These are phyloP conservation scores for Chaunax sp. DNA, from an alignment of 2,797 vertebrate genomes.

Conservation along the genomic window DNA sequence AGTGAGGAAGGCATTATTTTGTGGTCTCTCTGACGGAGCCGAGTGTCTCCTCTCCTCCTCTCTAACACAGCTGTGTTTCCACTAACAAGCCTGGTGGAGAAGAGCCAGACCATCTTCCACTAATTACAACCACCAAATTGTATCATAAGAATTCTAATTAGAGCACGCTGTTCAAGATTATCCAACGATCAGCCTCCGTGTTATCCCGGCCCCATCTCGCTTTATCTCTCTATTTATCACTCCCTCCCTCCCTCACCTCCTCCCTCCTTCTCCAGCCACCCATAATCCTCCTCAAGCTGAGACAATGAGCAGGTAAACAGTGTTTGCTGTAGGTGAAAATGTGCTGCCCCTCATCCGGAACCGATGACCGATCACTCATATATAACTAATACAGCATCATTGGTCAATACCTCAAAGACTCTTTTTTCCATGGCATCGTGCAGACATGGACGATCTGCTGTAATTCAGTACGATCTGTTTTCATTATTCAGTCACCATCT, in stretches of 20 bases:
- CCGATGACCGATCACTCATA: background rate
- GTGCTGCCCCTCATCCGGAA: slow-evolving; percentile 10
- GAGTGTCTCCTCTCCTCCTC: slow-evolving; percentile 83
- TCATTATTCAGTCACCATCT: background rate
- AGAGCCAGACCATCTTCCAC: slow-evolving; percentile 95
- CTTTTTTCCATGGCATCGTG: background rate
- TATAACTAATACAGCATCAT: background rate
- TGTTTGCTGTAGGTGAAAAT: slow-evolving; percentile 34
- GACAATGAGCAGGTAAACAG: slow-evolving; percentile 26
- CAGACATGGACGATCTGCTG: too few relatives aligned
- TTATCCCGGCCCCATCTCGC: slow-evolving; percentile 89
- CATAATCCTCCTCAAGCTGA: slow-evolving; percentile 38
- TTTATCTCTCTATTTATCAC: slow-evolving; percentile 84
- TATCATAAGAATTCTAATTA: slow-evolving; percentile 99
- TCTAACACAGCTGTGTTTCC: slow-evolving; percentile 94
- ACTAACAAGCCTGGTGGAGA: slow-evolving; percentile 93
- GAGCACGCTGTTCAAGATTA: slow-evolving; percentile 97
- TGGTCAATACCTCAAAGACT: background rate
- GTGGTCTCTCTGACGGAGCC: slow-evolving; percentile 89
- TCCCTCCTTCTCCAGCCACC: slow-evolving; percentile 27
- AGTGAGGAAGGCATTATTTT: slow-evolving; percentile 74
- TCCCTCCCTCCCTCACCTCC: slow-evolving; percentile 39
- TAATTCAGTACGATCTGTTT: too few relatives aligned
- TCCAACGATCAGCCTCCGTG: slow-evolving; percentile 94
- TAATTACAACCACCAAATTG: slow-evolving; percentile 99